These are phyloP conservation scores for Calliphora vicina DNA, from an alignment of 1,140 invertebrate species.

Conservation along the genomic window DNA sequence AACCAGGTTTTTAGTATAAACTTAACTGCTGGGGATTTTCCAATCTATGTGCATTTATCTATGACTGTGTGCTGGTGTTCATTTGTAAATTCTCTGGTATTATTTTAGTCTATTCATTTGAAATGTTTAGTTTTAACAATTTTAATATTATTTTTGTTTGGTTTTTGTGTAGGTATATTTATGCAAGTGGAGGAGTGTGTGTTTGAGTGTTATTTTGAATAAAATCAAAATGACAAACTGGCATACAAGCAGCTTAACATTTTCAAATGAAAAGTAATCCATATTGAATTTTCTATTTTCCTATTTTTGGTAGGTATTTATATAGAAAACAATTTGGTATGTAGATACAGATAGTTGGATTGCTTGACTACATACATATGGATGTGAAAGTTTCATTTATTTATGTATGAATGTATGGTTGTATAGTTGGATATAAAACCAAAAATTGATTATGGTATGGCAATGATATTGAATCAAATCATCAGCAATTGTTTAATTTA, in stretches of 20 bases:
- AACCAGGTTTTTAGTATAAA: too few relatives aligned
- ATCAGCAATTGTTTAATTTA: constrained; percentile 35
- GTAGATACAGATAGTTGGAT: background rate
- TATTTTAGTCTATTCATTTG: constrained; percentile 6
- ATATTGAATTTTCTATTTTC: constrained; percentile 31
- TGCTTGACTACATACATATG: background rate
- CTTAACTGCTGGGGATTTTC: too few relatives aligned
- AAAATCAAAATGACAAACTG: constrained; percentile 31
- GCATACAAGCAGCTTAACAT: constrained; percentile 33
- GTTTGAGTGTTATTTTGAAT: background rate
- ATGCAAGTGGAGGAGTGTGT: background rate
- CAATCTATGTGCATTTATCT: too few relatives aligned
- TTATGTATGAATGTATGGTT: background rate
- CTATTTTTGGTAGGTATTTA: background rate
- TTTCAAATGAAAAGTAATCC: constrained; percentile 33
- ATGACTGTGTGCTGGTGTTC: too few relatives aligned
- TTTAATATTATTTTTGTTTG: background rate
- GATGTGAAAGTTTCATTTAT: too few relatives aligned
- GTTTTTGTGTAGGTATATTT: background rate
- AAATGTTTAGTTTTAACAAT: constrained; percentile 1
- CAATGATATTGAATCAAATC: constrained; percentile 22
- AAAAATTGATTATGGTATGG: constrained; percentile 13
- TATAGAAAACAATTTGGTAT: background rate
- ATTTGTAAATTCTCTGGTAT: background rate
- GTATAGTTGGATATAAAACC: background rate